A percentile compares a stretch with the other conserved stretches of the same genome.
Evolutionary conservation across 2,888 invertebrate genomes (phyloP).

Genomic region (Cataglyphis cursor): DNA sequence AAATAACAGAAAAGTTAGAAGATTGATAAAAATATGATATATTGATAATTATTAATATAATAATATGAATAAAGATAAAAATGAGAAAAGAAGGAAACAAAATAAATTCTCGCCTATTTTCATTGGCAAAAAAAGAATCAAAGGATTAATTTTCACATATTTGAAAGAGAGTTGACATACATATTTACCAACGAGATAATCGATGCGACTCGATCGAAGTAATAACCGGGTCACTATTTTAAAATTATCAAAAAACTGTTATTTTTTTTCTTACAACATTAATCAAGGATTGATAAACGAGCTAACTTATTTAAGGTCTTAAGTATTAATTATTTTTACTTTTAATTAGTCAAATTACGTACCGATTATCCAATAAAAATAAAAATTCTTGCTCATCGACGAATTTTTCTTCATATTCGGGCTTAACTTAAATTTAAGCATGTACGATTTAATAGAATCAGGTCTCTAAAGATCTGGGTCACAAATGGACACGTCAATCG

Average conservation of each 20-base stretch:
- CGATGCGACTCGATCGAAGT: conserved; percentile 2
- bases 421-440: neutral
- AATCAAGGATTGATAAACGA: neutral
- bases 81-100: neutral
- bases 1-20: neutral
- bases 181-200: conserved; percentile 16
- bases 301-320: neutral
- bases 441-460: neutral
- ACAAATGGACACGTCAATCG: conserved; percentile 66
- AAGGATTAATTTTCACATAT: conserved; percentile 32
- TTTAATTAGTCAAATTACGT: no score
- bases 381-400: neutral
- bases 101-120: neutral
- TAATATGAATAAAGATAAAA: neutral
- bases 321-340: neutral
- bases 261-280: neutral
- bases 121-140: neutral
- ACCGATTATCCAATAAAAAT: neutral
- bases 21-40: neutral
- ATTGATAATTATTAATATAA: no score
- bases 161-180: conserved; percentile 21
- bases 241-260: neutral
- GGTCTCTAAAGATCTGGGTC: conserved; percentile 60
- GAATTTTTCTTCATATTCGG: neutral
- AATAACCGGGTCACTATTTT: conserved; percentile 30